phyloP scores from a whole-genome alignment of 1,140 invertebrate species.

The Paramacrobiotus metropolitanus region DNA sequence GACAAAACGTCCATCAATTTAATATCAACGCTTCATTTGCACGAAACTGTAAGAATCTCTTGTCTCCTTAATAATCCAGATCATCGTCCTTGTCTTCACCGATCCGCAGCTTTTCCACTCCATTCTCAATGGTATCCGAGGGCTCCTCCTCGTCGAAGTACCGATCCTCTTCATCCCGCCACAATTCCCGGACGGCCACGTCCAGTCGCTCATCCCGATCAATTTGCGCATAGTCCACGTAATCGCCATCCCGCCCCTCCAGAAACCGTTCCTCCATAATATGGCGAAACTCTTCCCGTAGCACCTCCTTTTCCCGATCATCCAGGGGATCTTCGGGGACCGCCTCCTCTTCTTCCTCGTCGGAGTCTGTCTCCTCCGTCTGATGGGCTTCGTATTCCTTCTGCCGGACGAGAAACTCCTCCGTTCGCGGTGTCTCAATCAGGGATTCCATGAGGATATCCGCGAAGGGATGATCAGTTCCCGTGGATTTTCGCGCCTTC shows the following conservation, averaged over 20 bases:
- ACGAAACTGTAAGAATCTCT: too few relatives aligned
- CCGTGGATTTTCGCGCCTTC: constrained; percentile 14
- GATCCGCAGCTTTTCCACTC: too few relatives aligned
- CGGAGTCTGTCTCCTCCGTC: constrained; percentile 12
- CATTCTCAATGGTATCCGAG: too few relatives aligned
- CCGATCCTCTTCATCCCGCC: neutral
- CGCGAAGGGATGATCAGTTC: constrained; percentile 12
- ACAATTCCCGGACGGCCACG: neutral
- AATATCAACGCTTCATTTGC: too few relatives aligned
- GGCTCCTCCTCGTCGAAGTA: constrained; percentile 3
- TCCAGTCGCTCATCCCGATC: neutral
- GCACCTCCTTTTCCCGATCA: constrained; percentile 27
- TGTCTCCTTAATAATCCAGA: too few relatives aligned
- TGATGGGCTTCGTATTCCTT: constrained; percentile 13
- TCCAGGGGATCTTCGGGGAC: constrained; percentile 11
- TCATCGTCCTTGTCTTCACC: too few relatives aligned
- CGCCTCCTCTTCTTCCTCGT: constrained; percentile 13
- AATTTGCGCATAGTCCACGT: neutral
- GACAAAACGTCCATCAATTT: too few relatives aligned
- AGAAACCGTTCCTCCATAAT: constrained; percentile 69
- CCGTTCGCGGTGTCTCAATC: constrained; percentile 10
- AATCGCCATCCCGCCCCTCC: constrained; percentile 50
- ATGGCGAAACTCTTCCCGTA: constrained; percentile 55
- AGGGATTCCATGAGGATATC: neutral
- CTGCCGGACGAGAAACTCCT: constrained; percentile 10